phyloP scores from a whole-genome alignment of 2,797 vertebrate genomes.

The Eospalax fontanierii region DNA sequence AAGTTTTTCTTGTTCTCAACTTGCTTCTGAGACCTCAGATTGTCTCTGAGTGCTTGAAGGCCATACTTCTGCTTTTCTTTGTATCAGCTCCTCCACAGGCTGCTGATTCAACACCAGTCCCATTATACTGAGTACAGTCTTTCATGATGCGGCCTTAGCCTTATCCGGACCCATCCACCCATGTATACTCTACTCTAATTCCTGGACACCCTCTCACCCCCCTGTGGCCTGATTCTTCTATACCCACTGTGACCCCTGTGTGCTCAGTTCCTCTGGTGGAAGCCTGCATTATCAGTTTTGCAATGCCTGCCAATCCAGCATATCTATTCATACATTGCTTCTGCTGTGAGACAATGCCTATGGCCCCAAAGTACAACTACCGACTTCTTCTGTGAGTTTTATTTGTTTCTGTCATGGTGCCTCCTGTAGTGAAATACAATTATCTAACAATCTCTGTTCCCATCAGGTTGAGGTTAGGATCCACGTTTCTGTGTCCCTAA shows the following conservation, averaged over 20 bases:
- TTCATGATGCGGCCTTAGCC: background rate
- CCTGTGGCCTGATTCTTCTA: background rate
- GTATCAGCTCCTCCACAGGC: background rate
- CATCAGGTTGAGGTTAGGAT: background rate
- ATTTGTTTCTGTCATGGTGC: background rate
- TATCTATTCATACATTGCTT: background rate
- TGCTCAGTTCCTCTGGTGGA: background rate
- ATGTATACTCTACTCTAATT: background rate
- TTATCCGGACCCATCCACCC: background rate
- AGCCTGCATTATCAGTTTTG: background rate
- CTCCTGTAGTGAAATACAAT: background rate
- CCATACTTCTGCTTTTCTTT: background rate
- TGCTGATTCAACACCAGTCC: background rate
- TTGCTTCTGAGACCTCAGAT: background rate
- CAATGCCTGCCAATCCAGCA: background rate
- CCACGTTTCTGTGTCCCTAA: background rate
- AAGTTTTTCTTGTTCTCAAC: background rate
- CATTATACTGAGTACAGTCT: background rate
- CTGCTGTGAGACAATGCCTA: background rate
- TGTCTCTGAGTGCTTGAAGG: background rate
- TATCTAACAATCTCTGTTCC: background rate
- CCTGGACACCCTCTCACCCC: background rate
- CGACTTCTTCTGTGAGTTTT: slow-evolving; percentile 5
- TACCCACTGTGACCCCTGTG: background rate
- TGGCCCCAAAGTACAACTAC: background rate